Conservation (phyloP, 2,113 vertebrate genomes). For the Poeciliopsis turrubarensis region DNA sequence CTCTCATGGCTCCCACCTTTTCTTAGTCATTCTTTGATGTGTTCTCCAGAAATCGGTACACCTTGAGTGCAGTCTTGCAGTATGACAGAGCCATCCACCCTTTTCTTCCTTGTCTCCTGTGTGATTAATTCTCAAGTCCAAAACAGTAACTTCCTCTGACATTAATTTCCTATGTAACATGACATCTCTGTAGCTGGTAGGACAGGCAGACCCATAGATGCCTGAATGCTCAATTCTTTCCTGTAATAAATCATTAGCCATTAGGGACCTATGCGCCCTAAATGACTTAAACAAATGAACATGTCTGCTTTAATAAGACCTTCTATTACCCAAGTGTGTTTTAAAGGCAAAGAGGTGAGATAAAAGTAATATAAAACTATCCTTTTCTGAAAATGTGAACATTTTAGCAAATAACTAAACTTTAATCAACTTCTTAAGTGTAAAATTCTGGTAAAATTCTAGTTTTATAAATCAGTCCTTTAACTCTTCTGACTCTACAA, state of each 20-base stretch:
- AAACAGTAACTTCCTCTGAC: slow-evolving; percentile 80
- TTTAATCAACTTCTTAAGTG: background rate
- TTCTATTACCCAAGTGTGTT: slow-evolving; percentile 72
- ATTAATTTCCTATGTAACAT: slow-evolving; percentile 81
- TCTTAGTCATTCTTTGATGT: slow-evolving; percentile 62
- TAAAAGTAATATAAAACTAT: slow-evolving; percentile 6
- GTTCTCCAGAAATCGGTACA: slow-evolving; percentile 49
- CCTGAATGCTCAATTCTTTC: slow-evolving; percentile 73
- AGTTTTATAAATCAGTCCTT: background rate
- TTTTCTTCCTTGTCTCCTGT: slow-evolving; percentile 60
- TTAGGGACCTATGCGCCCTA: slow-evolving; percentile 75
- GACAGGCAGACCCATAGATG: slow-evolving; percentile 66
- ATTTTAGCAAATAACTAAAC: background rate
- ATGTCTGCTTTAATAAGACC: slow-evolving; percentile 82
- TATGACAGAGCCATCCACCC: slow-evolving; percentile 54
- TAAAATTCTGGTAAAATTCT: background rate
- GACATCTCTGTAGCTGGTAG: slow-evolving; percentile 69
- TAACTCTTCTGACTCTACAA: too few species aligned
- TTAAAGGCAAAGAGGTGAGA: slow-evolving; percentile 34
- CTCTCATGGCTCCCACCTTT: slow-evolving; percentile 41
- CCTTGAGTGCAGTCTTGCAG: slow-evolving; percentile 32
- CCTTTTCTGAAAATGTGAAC: background rate
- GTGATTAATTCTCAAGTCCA: slow-evolving; percentile 81
- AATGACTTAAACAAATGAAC: slow-evolving; percentile 84
- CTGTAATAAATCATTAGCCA: slow-evolving; percentile 83